phyloP scores from a whole-genome alignment of 2,797 vertebrate species.

The Neoniphon sammara region DNA sequence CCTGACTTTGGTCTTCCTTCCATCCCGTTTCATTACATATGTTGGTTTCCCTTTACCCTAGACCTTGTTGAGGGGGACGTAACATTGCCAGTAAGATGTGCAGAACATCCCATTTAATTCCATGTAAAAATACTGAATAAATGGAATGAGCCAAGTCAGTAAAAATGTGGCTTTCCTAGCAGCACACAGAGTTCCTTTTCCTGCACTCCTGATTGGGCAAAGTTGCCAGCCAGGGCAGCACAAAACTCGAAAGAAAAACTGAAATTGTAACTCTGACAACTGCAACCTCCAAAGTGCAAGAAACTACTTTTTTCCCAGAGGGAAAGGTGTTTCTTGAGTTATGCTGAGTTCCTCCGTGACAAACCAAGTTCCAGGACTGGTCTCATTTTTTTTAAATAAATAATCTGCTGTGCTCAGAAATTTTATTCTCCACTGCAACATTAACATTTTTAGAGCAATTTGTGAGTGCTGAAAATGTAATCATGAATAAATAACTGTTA shows the following conservation, averaged over 20 bases:
- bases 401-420: too few species aligned
- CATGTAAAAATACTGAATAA: not conserved
- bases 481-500: too few species aligned
- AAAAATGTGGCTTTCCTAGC: not conserved
- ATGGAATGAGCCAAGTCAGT: not conserved
- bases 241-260: not conserved
- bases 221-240: not conserved
- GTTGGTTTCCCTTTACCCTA: too few species aligned
- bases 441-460: too few species aligned
- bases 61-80: too few species aligned
- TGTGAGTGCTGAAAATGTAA: too few species aligned
- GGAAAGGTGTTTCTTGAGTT: not conserved
- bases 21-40: too few species aligned
- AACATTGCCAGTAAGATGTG: not conserved
- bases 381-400: not conserved
- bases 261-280: constrained; percentile 11
- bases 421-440: too few species aligned
- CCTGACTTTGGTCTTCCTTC: too few species aligned
- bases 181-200: not conserved
- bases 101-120: not conserved
- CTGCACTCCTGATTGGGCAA: not conserved
- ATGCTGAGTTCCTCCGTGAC: not conserved
- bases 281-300: constrained; percentile 28
- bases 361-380: not conserved
- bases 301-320: not conserved